phyloP scores from a whole-genome alignment of 2,113 vertebrate species.

The Ginglymostoma cirratum region DNA sequence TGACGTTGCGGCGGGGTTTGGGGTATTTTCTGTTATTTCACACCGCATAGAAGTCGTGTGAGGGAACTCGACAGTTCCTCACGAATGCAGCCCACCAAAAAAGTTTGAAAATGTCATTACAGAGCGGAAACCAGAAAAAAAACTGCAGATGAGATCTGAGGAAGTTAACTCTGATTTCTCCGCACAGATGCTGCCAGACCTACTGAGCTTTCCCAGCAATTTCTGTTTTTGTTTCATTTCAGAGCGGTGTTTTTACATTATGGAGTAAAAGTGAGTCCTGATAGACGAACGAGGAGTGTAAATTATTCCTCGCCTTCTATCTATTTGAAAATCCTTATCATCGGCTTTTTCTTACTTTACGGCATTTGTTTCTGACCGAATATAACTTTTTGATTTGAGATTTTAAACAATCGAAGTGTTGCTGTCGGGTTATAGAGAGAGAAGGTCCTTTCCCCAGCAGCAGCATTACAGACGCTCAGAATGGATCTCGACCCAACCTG shows the following conservation, averaged over 20 bases:
- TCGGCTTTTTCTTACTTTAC: not conserved
- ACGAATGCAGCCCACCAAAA: not conserved
- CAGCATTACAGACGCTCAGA: not conserved
- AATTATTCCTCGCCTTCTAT: not conserved
- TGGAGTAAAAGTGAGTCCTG: not conserved
- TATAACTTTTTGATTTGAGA: not conserved
- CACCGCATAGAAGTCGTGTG: not conserved
- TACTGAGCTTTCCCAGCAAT: too few relatives aligned
- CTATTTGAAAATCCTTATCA: not conserved
- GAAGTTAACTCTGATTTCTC: too few relatives aligned
- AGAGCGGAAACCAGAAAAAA: too few relatives aligned
- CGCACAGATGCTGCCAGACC: too few relatives aligned
- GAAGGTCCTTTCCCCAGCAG: not conserved
- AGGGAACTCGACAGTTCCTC: not conserved
- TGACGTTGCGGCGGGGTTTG: not conserved
- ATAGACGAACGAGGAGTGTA: not conserved
- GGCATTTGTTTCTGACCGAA: not conserved
- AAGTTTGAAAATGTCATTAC: not conserved
- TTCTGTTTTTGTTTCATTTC: too few relatives aligned
- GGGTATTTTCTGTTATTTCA: not conserved
- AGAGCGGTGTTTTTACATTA: not conserved
- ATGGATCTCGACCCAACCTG: not conserved
- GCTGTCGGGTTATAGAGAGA: not conserved
- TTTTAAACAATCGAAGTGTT: not conserved
- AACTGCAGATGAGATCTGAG: too few relatives aligned